These are phyloP conservation scores for Panorpa germanica DNA, from an alignment of 2,888 invertebrate genomes.

Conservation along the genomic window DNA sequence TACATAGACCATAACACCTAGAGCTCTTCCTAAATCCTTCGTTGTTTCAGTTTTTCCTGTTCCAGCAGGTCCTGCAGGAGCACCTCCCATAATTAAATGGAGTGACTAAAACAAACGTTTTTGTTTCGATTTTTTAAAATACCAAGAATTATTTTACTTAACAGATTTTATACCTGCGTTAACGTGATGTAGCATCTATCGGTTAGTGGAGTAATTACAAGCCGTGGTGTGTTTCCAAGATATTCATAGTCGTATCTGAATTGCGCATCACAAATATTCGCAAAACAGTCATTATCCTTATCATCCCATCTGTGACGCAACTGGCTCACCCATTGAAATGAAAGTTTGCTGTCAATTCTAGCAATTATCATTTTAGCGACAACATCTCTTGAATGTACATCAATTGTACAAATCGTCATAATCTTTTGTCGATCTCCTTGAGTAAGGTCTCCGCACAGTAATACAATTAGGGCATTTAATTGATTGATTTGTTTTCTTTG, in stretches of 20 bases:
- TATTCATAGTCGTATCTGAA: constrained; percentile 88
- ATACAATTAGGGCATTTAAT: constrained; percentile 61
- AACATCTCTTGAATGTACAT: constrained; percentile 88
- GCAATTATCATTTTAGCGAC: constrained; percentile 69
- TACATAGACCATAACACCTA: constrained; percentile 95
- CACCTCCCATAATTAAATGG: constrained; percentile 91
- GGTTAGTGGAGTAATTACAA: constrained; percentile 87
- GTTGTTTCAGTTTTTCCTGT: constrained; percentile 95
- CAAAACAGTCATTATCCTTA: constrained; percentile 62
- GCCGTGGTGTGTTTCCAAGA: constrained; percentile 79
- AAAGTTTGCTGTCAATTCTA: constrained; percentile 60
- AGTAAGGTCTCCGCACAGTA: constrained; percentile 65
- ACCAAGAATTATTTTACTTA: not conserved
- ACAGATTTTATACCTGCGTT: constrained; percentile 40
- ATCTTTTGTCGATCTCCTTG: constrained; percentile 82
- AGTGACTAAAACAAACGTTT: constrained; percentile 35
- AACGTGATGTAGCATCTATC: constrained; percentile 92
- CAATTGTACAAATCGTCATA: constrained; percentile 92
- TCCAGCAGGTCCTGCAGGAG: constrained; percentile 84
- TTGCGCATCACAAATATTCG: constrained; percentile 88
- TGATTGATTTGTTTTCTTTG: constrained; percentile 76
- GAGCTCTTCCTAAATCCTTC: constrained; percentile 81
- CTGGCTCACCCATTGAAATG: constrained; percentile 86
- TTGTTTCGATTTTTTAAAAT: not conserved
- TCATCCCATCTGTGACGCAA: constrained; percentile 71